Evolutionary conservation across 2,797 vertebrate species (phyloP).

Genomic region (Delichon dasypus): DNA sequence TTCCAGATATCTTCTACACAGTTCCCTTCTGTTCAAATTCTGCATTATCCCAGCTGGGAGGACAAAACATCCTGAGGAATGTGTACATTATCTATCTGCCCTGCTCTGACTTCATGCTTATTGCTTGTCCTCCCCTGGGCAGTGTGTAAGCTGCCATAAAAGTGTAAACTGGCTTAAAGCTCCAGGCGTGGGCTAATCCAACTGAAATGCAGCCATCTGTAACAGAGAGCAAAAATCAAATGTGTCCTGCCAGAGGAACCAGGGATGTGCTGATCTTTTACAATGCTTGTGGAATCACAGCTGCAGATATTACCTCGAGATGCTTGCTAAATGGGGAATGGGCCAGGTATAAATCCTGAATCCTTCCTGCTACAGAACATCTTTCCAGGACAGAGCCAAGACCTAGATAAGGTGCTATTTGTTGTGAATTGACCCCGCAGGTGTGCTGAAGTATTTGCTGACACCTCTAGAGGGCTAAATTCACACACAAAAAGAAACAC

Average conservation of each 20-base stretch:
- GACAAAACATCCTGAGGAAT: background rate
- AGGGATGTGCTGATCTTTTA: background rate
- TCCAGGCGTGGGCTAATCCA: background rate
- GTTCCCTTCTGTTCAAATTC: background rate
- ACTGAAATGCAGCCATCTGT: background rate
- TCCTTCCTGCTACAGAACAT: background rate
- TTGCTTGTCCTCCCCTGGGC: background rate
- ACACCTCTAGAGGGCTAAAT: background rate
- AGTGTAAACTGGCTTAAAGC: background rate
- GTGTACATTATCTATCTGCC: background rate
- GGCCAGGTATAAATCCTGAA: background rate
- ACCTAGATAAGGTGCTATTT: background rate
- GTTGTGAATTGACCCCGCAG: background rate
- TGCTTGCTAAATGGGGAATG: background rate
- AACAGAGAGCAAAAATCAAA: background rate
- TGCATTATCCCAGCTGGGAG: background rate
- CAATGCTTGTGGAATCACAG: background rate
- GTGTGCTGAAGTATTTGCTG: background rate
- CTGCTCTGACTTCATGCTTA: background rate
- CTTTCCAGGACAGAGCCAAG: background rate
- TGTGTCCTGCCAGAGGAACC: background rate
- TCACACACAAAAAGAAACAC: background rate
- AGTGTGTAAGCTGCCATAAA: background rate
- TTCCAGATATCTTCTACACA: background rate
- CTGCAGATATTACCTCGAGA: background rate